These are phyloP conservation scores for Syrrhaptes paradoxus DNA, from an alignment of 2,113 vertebrate genomes.

Conservation along the genomic window DNA sequence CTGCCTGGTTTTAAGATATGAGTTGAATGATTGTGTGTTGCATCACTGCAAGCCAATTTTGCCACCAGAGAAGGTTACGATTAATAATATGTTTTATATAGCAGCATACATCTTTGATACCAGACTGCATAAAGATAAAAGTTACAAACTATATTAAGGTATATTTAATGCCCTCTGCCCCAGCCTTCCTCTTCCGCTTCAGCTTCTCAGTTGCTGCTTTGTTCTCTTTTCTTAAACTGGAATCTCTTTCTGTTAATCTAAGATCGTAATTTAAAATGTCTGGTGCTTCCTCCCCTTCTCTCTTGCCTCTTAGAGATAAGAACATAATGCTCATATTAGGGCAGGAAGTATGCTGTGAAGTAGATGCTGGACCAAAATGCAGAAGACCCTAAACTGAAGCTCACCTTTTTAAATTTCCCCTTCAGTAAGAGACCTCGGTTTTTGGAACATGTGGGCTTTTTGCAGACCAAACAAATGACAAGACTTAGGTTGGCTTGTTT, in stretches of 20 bases:
- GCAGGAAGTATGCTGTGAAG: not conserved
- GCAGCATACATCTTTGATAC: not conserved
- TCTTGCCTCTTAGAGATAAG: not conserved
- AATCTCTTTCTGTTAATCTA: not conserved
- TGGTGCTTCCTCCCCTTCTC: not conserved
- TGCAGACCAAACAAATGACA: not conserved
- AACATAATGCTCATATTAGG: not conserved
- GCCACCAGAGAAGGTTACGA: not conserved
- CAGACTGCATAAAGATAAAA: not conserved
- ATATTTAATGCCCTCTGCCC: not conserved
- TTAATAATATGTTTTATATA: not conserved
- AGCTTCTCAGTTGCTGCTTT: not conserved
- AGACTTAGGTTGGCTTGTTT: not conserved
- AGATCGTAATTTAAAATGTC: not conserved
- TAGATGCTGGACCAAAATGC: not conserved
- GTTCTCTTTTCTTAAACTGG: not conserved
- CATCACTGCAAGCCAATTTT: not conserved
- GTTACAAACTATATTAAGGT: not conserved
- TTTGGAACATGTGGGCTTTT: not conserved
- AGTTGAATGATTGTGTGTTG: not conserved
- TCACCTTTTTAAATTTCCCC: not conserved
- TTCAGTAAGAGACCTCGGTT: not conserved
- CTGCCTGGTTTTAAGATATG: not conserved
- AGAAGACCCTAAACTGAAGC: not conserved
- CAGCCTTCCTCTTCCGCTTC: not conserved